These are phyloP conservation scores for Meghimatium bilineatum DNA, from an alignment of 2,888 invertebrate species.

Conservation along the genomic window DNA sequence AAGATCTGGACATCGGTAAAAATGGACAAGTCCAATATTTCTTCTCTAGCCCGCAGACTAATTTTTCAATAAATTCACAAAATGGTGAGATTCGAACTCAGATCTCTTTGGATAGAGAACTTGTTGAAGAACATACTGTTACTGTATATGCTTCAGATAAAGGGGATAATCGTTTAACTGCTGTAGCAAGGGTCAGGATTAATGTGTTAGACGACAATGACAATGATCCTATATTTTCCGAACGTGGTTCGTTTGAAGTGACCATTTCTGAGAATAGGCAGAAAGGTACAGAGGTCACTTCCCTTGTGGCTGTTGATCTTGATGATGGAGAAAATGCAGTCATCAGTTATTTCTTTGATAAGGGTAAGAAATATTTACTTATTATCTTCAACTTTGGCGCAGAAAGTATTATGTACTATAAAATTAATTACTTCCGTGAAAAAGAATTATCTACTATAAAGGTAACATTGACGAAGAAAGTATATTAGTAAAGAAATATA, in stretches of 20 bases:
- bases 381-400: no score
- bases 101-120: conserved; percentile 90
- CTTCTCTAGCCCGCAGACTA: conserved; percentile 49
- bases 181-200: conserved; percentile 57
- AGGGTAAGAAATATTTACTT: conserved; percentile 80
- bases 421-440: no score
- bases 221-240: conserved; percentile 65
- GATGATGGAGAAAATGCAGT: conserved; percentile 93
- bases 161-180: conserved; percentile 79
- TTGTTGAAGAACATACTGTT: conserved; percentile 86
- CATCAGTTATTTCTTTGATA: conserved; percentile 89
- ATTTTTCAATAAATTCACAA: conserved; percentile 66
- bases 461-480: no score
- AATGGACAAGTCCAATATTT: conserved; percentile 67
- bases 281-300: conserved; percentile 86
- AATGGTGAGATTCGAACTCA: conserved; percentile 90
- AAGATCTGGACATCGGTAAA: conserved; percentile 66
- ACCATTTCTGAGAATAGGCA: conserved; percentile 89
- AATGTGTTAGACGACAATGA: conserved; percentile 68
- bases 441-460: no score
- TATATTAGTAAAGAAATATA: no score
- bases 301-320: conserved; percentile 87
- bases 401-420: no score
- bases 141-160: conserved; percentile 79
- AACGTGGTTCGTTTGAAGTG: conserved; percentile 81